Conservation (phyloP, 2,797 vertebrate genomes). For the Sebastes itinus region DNA sequence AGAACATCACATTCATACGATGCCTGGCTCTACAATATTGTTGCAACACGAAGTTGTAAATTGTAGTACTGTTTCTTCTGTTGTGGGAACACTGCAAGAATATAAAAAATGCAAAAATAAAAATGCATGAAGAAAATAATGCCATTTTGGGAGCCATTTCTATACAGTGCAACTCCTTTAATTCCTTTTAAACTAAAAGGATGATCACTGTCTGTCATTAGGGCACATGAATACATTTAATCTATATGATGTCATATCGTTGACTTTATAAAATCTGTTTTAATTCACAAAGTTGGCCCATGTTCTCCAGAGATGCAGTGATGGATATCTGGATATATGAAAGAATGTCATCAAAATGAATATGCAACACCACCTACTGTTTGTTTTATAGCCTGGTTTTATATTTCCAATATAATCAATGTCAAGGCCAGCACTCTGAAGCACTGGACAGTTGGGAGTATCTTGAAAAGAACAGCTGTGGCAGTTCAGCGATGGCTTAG, state of each 20-base stretch:
- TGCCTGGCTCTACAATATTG: no score
- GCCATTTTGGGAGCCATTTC: neutral
- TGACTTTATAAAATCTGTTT: neutral
- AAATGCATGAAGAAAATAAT: neutral
- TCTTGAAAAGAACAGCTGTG: neutral
- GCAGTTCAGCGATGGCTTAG: neutral
- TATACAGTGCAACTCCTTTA: neutral
- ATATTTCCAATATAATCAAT: neutral
- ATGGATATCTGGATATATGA: neutral
- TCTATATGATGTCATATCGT: neutral
- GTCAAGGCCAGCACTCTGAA: neutral
- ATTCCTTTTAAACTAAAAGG: neutral
- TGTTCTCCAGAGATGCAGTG: neutral
- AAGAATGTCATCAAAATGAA: neutral
- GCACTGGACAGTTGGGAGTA: neutral
- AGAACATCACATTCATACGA: no score
- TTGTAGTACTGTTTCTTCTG: neutral
- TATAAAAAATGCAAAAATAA: neutral
- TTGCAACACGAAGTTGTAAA: neutral
- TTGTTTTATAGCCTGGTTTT: neutral
- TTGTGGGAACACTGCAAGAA: neutral
- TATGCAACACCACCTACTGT: no score
- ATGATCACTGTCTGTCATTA: neutral
- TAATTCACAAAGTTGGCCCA: neutral
- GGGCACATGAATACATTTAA: neutral